Conservation (phyloP, 1,140 invertebrate genomes). For the Halictus rubicundus region DNA sequence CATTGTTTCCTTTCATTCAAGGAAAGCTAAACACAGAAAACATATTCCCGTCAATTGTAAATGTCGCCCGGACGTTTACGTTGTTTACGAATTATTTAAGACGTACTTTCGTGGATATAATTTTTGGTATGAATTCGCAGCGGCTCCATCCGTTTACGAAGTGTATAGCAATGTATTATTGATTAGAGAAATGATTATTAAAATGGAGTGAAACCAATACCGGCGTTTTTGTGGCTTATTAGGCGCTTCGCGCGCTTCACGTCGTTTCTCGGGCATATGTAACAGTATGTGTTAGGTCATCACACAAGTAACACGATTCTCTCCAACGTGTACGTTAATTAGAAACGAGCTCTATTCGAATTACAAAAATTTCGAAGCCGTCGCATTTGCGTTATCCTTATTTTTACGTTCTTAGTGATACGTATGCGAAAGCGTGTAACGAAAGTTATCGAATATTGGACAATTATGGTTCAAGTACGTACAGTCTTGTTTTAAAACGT, state of each 20-base stretch:
- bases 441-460: too few relatives aligned
- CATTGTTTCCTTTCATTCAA: slow-evolving; percentile 25
- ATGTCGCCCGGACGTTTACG: slow-evolving; percentile 29
- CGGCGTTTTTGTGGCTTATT: slow-evolving; percentile 44
- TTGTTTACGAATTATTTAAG: slow-evolving; percentile 51
- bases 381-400: too few relatives aligned
- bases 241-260: slow-evolving; percentile 19
- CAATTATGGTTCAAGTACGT: too few relatives aligned
- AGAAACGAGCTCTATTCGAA: too few relatives aligned
- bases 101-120: slow-evolving; percentile 32
- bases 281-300: slow-evolving; percentile 6
- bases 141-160: slow-evolving; percentile 36
- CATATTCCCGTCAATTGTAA: slow-evolving; percentile 9
- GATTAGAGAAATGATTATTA: slow-evolving; percentile 43
- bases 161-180: slow-evolving; percentile 49
- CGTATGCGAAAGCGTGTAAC: too few relatives aligned
- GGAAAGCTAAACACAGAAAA: slow-evolving; percentile 11
- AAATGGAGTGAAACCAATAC: slow-evolving; percentile 46
- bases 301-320: background rate
- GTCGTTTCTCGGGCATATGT: slow-evolving; percentile 23
- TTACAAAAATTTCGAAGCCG: too few relatives aligned
- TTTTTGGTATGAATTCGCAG: slow-evolving; percentile 31
- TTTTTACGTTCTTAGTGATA: too few relatives aligned
- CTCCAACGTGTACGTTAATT: background rate
- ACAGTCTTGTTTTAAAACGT: too few relatives aligned